Evolutionary conservation across 2,797 vertebrate genomes (phyloP).

Genomic region (Catharus ustulatus): DNA sequence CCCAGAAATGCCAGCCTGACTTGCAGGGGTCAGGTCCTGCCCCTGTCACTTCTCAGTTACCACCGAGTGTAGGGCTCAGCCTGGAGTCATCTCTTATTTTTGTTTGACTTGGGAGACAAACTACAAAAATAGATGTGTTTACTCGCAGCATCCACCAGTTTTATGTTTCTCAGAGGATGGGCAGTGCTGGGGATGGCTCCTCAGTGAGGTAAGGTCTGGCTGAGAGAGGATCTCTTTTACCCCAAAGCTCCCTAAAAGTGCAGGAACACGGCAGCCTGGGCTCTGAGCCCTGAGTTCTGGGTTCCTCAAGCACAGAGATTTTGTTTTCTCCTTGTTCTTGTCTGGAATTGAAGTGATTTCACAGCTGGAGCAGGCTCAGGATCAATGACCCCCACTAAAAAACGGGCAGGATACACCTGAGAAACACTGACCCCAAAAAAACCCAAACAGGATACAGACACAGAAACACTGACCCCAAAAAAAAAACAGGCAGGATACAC

Average conservation of each 20-base stretch:
- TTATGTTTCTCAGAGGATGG: neutral
- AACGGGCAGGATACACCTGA: neutral
- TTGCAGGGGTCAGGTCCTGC: neutral
- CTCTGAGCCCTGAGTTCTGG: neutral
- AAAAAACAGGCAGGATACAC: neutral
- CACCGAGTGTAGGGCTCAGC: neutral
- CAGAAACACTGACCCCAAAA: neutral
- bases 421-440: neutral
- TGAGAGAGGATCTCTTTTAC: neutral
- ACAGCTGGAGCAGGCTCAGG: neutral
- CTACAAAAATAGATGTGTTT: constrained; percentile 49
- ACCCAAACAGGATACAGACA: too few species aligned
- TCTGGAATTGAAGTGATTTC: neutral
- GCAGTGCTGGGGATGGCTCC: neutral
- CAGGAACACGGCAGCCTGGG: neutral
- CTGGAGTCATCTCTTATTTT: constrained; percentile 58
- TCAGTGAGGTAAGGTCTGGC: neutral
- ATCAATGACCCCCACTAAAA: neutral
- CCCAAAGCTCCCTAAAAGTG: neutral
- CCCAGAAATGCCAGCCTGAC: neutral
- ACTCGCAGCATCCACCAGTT: neutral
- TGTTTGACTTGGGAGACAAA: constrained; percentile 22
- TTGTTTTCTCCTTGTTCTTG: neutral
- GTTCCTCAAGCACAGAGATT: neutral
- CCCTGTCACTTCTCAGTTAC: constrained; percentile 15